Evolutionary conservation across 2,888 invertebrate species (phyloP).

Genomic region (Iselma pallidipennis): DNA sequence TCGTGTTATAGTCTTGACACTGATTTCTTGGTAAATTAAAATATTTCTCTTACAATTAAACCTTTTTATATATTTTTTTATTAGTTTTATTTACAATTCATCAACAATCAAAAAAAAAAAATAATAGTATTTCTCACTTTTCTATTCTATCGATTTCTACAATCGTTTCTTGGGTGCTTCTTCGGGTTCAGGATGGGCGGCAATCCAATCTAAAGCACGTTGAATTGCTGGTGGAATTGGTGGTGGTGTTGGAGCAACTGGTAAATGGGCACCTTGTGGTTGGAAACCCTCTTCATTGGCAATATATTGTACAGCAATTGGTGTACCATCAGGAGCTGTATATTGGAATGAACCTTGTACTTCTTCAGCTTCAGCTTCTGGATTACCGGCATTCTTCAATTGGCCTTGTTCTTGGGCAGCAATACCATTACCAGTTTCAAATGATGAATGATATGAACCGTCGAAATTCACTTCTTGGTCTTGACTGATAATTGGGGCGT

Average conservation of each 20-base stretch:
- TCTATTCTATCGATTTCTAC: not conserved
- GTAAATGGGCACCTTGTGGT: slow-evolving; percentile 31
- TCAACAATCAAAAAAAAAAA: not conserved
- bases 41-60: no score
- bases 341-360: slow-evolving; percentile 35
- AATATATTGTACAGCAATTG: slow-evolving; percentile 33
- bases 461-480: slow-evolving; percentile 55
- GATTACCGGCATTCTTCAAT: slow-evolving; percentile 44
- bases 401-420: slow-evolving; percentile 51
- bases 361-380: slow-evolving; percentile 41
- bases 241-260: slow-evolving; percentile 25
- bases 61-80: not conserved
- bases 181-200: slow-evolving; percentile 52
- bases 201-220: slow-evolving; percentile 21
- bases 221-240: slow-evolving; percentile 25
- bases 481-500: slow-evolving; percentile 45
- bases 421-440: slow-evolving; percentile 61
- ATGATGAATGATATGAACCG: slow-evolving; percentile 55
- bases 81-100: not conserved
- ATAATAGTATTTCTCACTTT: not conserved
- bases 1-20: not conserved
- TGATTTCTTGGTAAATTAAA: no score
- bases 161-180: slow-evolving; percentile 9
- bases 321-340: slow-evolving; percentile 39
- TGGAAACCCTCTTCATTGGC: slow-evolving; percentile 35